These are phyloP conservation scores for Leptopilina syphax DNA, from an alignment of 2,888 invertebrate genomes.

Conservation along the genomic window DNA sequence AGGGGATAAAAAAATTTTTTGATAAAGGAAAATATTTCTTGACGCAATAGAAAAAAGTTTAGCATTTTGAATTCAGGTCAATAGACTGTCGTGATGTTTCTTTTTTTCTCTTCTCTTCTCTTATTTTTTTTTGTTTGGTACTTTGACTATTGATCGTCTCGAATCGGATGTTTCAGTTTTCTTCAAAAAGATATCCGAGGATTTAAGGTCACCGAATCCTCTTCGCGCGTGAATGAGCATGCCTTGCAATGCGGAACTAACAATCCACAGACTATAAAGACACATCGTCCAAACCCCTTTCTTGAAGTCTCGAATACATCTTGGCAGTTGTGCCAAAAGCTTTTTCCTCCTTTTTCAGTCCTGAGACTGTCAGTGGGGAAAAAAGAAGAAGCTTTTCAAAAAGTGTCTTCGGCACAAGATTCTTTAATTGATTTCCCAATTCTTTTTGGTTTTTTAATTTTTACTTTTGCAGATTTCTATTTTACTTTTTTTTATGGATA, in stretches of 20 bases:
- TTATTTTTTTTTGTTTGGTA: neutral
- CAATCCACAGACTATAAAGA: constrained; percentile 33
- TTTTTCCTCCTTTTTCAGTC: neutral
- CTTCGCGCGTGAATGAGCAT: constrained; percentile 29
- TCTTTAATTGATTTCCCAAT: neutral
- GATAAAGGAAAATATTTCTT: neutral
- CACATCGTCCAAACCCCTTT: constrained; percentile 25
- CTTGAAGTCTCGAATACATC: constrained; percentile 25
- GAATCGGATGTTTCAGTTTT: constrained; percentile 21
- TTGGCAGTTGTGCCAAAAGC: constrained; percentile 28
- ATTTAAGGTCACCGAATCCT: constrained; percentile 31
- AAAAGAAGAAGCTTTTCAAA: neutral
- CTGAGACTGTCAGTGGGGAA: neutral
- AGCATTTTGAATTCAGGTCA: neutral
- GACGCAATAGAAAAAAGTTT: neutral
- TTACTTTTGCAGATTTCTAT: neutral
- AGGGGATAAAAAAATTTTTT: no score
- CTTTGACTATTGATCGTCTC: constrained; percentile 18
- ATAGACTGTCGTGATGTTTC: constrained; percentile 14
- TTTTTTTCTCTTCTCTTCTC: no score
- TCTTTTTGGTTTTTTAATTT: neutral
- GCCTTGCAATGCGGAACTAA: constrained; percentile 27
- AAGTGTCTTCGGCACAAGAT: neutral
- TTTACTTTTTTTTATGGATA: neutral
- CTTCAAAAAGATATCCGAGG: constrained; percentile 4